Evolutionary conservation across 2,113 vertebrate species (phyloP).

Genomic region (Rhinolophus ferrumequinum): DNA sequence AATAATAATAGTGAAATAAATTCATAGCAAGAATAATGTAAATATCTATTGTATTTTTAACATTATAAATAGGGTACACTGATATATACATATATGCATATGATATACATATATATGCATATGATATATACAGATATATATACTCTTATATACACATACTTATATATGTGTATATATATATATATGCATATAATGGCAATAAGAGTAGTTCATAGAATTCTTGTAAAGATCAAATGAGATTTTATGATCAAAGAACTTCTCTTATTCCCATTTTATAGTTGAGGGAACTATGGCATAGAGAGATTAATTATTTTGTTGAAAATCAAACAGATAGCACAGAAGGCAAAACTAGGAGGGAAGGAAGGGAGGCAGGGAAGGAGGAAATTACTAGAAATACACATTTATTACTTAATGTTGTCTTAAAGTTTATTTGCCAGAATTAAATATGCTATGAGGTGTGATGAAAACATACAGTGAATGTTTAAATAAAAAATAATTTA

Average conservation of each 20-base stretch:
- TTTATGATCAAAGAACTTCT: background rate
- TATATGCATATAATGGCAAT: background rate
- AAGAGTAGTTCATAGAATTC: background rate
- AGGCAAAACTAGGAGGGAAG: background rate
- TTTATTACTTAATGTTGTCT: background rate
- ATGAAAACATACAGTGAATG: too few relatives aligned
- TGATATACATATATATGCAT: too few relatives aligned
- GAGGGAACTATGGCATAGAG: background rate
- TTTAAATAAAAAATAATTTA: too few relatives aligned
- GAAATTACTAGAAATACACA: background rate
- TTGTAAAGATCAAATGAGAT: background rate
- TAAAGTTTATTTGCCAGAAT: background rate
- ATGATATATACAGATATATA: too few relatives aligned
- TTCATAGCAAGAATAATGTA: background rate
- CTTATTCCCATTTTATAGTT: background rate
- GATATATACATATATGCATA: background rate
- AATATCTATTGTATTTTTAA: background rate
- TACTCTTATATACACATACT: too few relatives aligned
- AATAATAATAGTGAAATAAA: background rate
- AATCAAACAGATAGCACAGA: background rate
- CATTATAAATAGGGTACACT: background rate
- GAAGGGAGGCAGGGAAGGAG: accelerated
- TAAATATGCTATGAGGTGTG: background rate
- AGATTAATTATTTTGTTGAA: background rate
- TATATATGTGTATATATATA: too few relatives aligned